Conservation (phyloP, 2,888 invertebrate genomes). For the Drosophila quinaria region DNA sequence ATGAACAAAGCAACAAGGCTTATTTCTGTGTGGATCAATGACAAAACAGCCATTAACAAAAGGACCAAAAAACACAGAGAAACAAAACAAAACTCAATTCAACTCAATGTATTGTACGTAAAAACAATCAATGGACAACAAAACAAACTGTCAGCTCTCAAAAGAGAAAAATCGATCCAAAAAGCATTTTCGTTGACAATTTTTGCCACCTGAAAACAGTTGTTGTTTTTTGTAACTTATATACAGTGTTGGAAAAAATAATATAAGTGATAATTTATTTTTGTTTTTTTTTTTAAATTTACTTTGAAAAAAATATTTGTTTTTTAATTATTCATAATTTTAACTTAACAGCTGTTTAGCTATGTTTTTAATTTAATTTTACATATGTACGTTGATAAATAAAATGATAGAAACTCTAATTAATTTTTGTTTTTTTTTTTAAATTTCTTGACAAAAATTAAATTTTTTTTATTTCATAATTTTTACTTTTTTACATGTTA, state of each 20-base stretch:
- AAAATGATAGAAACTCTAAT: neutral
- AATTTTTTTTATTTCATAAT: too few relatives aligned
- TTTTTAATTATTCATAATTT: too few relatives aligned
- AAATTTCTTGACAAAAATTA: too few relatives aligned
- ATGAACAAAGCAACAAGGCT: constrained; percentile 9
- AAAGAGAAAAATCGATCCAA: constrained; percentile 9
- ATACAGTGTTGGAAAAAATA: neutral
- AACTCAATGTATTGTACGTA: constrained; percentile 32
- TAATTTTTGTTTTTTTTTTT: too few relatives aligned
- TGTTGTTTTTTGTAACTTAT: neutral
- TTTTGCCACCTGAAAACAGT: constrained; percentile 49
- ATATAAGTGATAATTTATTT: too few relatives aligned
- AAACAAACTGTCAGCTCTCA: constrained; percentile 31
- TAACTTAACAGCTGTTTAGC: too few relatives aligned
- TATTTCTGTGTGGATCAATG: constrained; percentile 45
- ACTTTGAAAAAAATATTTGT: too few relatives aligned
- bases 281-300: too few relatives aligned
- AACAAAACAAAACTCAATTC: neutral
- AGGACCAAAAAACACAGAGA: constrained; percentile 16
- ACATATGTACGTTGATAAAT: neutral
- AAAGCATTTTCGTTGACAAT: constrained; percentile 50
- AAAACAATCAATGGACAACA: constrained; percentile 62
- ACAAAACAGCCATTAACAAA: constrained; percentile 46
- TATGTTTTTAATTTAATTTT: too few relatives aligned
- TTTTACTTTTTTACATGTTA: too few relatives aligned